Evolutionary conservation across 2,797 vertebrate species (phyloP).

Genomic region (Brotula barbata): DNA sequence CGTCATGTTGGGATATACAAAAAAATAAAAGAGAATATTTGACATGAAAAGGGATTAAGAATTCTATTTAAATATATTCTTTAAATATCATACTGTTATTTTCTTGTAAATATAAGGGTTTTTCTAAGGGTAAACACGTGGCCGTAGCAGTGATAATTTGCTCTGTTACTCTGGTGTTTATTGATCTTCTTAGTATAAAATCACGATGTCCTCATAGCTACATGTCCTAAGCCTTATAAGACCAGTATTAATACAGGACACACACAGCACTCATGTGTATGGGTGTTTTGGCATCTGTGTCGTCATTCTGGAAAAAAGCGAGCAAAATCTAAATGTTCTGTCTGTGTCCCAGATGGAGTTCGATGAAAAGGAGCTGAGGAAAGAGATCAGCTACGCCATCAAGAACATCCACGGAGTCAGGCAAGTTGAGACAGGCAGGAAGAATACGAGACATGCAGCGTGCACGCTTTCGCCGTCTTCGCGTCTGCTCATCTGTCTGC

Average conservation of each 20-base stretch:
- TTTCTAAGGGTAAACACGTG: background rate
- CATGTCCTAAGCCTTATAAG: conserved; percentile 5
- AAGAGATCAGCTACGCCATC: conserved; percentile 97
- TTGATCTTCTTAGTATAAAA: background rate
- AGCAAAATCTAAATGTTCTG: conserved; percentile 1
- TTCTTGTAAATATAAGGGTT: background rate
- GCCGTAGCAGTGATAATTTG: background rate
- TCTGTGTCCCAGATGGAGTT: conserved; percentile 89
- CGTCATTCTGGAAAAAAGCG: background rate
- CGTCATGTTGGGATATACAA: background rate
- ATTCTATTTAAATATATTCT: too few relatives aligned
- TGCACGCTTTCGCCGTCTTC: conserved; percentile 5
- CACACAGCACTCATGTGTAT: background rate
- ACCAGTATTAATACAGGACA: background rate
- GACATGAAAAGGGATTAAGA: too few relatives aligned
- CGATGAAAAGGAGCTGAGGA: conserved; percentile 93
- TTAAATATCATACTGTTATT: too few relatives aligned
- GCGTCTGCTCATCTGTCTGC: conserved; percentile 23
- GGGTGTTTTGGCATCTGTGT: background rate
- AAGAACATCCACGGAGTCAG: conserved; percentile 98
- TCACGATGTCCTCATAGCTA: conserved; percentile 2
- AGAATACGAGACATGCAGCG: background rate
- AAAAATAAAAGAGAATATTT: too few relatives aligned
- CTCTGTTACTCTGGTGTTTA: background rate
- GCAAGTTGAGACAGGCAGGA: conserved; percentile 72